Percentiles rank a stretch among this genome's conserved stretches.
Conservation (phyloP, 2,888 invertebrate species). For the Elysia crispata region DNA sequence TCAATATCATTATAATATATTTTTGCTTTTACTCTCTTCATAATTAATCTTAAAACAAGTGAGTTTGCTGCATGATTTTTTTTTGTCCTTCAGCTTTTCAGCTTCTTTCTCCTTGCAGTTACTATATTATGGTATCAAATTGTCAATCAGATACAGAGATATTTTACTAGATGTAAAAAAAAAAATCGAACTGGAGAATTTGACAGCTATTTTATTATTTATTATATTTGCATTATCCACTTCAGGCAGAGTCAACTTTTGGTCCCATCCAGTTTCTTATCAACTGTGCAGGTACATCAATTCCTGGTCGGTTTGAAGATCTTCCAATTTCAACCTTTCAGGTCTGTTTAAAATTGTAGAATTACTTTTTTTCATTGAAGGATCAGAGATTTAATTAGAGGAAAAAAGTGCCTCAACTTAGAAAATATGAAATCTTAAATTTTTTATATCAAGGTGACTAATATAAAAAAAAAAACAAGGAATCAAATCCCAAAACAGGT, state of each 20-base stretch:
- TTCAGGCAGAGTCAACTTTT: constrained; percentile 82
- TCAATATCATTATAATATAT: no score
- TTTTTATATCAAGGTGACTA: no score
- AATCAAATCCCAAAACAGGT: no score
- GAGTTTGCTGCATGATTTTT: no score
- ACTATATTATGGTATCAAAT: no score
- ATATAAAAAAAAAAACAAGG: no score
- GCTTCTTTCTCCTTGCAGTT: background rate
- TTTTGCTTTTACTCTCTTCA: no score
- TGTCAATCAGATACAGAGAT: no score
- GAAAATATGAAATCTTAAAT: no score
- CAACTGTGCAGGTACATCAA: constrained; percentile 92
- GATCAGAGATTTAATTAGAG: background rate
- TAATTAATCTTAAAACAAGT: no score
- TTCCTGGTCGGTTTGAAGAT: constrained; percentile 89
- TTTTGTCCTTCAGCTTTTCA: background rate
- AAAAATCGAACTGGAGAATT: background rate
- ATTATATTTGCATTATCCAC: background rate
- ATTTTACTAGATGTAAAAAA: background rate
- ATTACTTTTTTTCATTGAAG: background rate
- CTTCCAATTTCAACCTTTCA: constrained; percentile 82
- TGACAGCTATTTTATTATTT: no score
- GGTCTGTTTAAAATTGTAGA: constrained; percentile 67
- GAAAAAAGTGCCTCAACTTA: background rate
- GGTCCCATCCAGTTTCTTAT: constrained; percentile 93